A percentile compares a stretch with the other conserved stretches of the same genome.
Evolutionary conservation across 2,888 invertebrate species (phyloP).

Genomic region (Schrankia costaestrigalis): DNA sequence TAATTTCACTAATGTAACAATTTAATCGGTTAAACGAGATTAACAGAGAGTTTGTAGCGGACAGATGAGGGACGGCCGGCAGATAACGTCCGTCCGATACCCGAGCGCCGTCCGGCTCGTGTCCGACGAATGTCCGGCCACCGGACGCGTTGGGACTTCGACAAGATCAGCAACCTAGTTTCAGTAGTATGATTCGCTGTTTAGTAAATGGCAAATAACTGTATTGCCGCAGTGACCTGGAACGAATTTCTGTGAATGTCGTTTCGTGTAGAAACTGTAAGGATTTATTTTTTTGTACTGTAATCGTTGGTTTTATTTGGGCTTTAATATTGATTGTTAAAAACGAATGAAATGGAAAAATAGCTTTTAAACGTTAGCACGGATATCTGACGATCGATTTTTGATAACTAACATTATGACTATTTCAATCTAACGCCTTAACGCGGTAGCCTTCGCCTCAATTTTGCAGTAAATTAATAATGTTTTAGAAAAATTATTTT

Average conservation of each 20-base stretch:
- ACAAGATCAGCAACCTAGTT: constrained; percentile 18
- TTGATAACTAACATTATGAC: too few relatives aligned
- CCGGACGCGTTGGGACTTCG: constrained; percentile 25
- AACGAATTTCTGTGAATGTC: neutral
- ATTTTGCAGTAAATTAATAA: constrained; percentile 22
- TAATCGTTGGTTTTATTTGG: too few relatives aligned
- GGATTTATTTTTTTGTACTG: constrained; percentile 17
- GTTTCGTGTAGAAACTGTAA: constrained; percentile 1
- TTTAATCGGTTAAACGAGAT: constrained; percentile 25
- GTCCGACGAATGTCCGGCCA: constrained; percentile 20
- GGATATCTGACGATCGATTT: too few relatives aligned
- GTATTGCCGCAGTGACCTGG: neutral
- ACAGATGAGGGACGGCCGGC: constrained; percentile 29
- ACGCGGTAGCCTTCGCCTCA: constrained; percentile 9
- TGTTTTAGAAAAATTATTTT: too few relatives aligned
- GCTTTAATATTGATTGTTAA: too few relatives aligned
- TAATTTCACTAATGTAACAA: constrained; percentile 10
- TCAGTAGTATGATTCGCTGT: constrained; percentile 14
- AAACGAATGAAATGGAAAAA: too few relatives aligned
- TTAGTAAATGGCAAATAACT: neutral
- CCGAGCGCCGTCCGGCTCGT: constrained; percentile 38
- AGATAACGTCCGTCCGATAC: constrained; percentile 42
- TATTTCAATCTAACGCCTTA: constrained; percentile 4
- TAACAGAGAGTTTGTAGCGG: constrained; percentile 17
- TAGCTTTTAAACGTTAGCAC: too few relatives aligned